Base-by-base conservation (phyloP, 2,797 vertebrate genomes). In the Peromyscus eremicus region DNA sequence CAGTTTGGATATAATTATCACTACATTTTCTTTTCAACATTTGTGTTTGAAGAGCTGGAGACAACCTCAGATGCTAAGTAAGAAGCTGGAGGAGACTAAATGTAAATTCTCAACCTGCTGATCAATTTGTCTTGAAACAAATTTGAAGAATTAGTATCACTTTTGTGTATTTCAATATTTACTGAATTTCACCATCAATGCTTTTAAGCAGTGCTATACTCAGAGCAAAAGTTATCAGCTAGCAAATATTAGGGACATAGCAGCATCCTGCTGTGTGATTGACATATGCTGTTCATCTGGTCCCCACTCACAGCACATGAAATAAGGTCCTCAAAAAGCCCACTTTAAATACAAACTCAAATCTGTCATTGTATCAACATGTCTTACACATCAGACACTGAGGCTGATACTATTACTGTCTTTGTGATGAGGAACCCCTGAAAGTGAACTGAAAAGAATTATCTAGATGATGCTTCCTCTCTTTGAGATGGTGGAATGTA, bases 1-100 rank as follows among this genome's bases (percentile, higher is more conserved):
- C 57, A 94, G 66, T 94, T 97, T 94, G 80, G n/a, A 92, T 88
- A 64, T 75, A 95, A 97, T 95, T 71, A 89, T 95, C 49, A 73
- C 71, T 91, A 80, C 27, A 71, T 93, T 94, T 94, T 83, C 86
- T 84, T 92, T 88, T 80, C 71, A 89, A 43, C 70, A 91, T 46
- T 94, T 95, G 68, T 46, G 95, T 95, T 40, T 57, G 70, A 97
- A 85, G 43, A 84, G 9, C 73, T 73, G 2, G 71, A 86, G 62
- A 88, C 60, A 92, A 43, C 81, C 88, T 91, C 49, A 90, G 68
- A 82, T 23, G 34, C 17, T 57, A n/a, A 14, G 2, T 46, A 83
- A 71, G 52, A 95, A 43, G 60, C 17, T 91, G 57, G 43, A 81
- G 76, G 88, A 77, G 13, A 91, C 29, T 25, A 95, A 95, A 80